Conservation (phyloP, 2,797 vertebrate species). For the Allobates femoralis region DNA sequence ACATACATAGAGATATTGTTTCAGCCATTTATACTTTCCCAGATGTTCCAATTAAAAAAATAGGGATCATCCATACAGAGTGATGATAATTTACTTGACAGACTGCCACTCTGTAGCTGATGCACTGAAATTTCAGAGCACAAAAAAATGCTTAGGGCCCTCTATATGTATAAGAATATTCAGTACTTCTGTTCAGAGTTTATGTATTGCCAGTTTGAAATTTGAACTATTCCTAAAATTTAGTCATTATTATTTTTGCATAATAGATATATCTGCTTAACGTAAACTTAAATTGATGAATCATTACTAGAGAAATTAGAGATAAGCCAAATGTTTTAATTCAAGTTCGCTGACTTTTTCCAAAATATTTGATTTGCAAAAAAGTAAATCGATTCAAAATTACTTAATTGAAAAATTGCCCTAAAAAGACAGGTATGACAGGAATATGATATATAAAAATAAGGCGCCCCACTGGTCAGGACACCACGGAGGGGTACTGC, state of each 20-base stretch:
- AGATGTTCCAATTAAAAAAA: slow-evolving; percentile 61
- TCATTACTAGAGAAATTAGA: neutral
- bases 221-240: neutral
- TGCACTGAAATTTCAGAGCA: slow-evolving; percentile 54
- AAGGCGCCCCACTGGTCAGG: no score
- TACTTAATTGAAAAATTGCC: no score
- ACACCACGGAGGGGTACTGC: no score
- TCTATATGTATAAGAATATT: slow-evolving; percentile 47
- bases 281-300: neutral
- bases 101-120: slow-evolving; percentile 59
- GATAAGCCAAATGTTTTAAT: no score
- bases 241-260: neutral
- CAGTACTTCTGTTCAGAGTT: slow-evolving; percentile 52
- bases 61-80: slow-evolving; percentile 48
- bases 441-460: no score
- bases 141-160: slow-evolving; percentile 55
- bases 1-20: neutral
- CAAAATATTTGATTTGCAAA: no score
- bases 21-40: slow-evolving; percentile 24
- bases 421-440: no score
- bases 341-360: no score
- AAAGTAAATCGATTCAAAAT: no score
- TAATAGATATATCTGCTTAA: neutral
- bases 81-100: slow-evolving; percentile 60
- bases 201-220: slow-evolving; percentile 15